Evolutionary conservation across 64 coral and sea anemone species (phyloP).

Genomic region (Stichodactyla mertensii): DNA sequence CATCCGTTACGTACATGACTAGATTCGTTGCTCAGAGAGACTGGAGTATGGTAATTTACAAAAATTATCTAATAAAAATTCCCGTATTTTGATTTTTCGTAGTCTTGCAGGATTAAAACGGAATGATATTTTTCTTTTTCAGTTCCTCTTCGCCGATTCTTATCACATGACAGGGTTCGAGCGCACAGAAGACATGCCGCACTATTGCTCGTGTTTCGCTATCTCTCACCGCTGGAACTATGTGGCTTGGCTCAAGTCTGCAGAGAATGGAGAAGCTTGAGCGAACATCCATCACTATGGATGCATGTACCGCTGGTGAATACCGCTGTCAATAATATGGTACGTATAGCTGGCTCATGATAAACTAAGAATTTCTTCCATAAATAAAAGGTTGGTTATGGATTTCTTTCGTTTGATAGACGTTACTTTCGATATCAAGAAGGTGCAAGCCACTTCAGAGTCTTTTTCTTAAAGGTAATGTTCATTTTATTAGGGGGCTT

Average conservation of each 20-base stretch:
- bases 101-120: not conserved
- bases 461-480: conserved; percentile 12
- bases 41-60: too few species aligned
- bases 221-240: conserved; percentile 68
- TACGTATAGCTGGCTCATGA: conserved; percentile 19
- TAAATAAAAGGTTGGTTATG: not conserved
- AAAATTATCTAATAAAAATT: not conserved
- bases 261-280: conserved; percentile 65
- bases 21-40: too few species aligned
- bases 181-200: conserved; percentile 26
- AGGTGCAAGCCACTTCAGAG: not conserved
- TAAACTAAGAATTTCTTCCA: not conserved
- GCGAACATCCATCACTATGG: conserved; percentile 72
- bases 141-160: conserved; percentile 15
- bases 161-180: conserved; percentile 22
- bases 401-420: not conserved
- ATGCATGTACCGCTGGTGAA: conserved; percentile 45
- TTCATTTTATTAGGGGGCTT: not conserved
- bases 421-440: not conserved
- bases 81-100: not conserved
- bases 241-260: conserved; percentile 78
- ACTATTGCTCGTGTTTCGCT: conserved; percentile 49
- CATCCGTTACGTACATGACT: too few species aligned
- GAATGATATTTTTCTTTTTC: not conserved
- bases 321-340: conserved; percentile 67